Conservation (phyloP, 2,888 invertebrate species). For the Campoplex capitator region DNA sequence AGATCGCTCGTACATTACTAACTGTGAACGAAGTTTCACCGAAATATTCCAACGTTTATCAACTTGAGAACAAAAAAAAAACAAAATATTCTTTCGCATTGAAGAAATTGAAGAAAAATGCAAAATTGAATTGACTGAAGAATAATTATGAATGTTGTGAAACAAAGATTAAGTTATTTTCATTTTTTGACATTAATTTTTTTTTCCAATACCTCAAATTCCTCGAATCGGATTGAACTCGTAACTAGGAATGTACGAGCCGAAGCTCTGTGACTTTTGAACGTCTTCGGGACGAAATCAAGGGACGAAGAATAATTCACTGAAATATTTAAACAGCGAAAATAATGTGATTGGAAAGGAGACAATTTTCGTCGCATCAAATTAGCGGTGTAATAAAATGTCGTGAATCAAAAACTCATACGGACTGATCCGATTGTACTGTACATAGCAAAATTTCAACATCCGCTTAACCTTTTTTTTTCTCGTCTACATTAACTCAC, state of each 20-base stretch:
- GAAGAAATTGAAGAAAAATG: too few species aligned
- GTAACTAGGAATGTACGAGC: background rate
- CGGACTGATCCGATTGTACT: background rate
- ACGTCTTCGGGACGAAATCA: background rate
- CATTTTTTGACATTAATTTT: background rate
- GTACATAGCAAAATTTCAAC: background rate
- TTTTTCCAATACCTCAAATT: background rate
- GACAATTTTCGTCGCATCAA: background rate
- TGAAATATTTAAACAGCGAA: background rate
- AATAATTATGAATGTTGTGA: background rate
- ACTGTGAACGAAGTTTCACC: background rate
- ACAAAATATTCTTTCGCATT: background rate
- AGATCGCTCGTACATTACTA: constrained; percentile 13
- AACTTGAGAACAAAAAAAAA: background rate
- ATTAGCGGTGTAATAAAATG: background rate
- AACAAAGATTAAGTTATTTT: background rate
- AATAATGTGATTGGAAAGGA: background rate
- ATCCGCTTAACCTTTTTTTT: background rate
- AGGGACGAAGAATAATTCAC: background rate
- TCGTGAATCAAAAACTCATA: background rate
- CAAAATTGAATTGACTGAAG: too few species aligned
- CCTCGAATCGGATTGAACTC: background rate
- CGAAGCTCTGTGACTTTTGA: background rate
- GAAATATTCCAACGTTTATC: background rate
- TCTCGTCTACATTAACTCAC: background rate